A percentile compares a stretch with the other conserved stretches of the same genome.
These are phyloP conservation scores for Oryctes rhinoceros DNA, from an alignment of 1,140 invertebrate genomes.

Conservation along the genomic window DNA sequence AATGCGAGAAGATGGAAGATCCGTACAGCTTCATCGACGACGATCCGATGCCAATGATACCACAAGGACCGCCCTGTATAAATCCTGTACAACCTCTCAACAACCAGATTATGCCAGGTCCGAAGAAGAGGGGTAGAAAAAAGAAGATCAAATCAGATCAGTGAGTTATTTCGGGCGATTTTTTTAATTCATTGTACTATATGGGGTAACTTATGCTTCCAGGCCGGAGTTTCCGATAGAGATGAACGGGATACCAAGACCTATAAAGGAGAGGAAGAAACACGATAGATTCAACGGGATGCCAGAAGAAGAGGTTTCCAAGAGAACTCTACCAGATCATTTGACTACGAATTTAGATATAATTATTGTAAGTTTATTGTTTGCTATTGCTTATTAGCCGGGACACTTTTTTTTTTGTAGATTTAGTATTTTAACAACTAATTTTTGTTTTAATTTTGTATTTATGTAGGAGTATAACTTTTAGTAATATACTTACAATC, in stretches of 20 bases:
- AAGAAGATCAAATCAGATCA: conserved; percentile 76
- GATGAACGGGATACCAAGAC: conserved; percentile 68
- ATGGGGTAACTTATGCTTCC: conserved; percentile 40
- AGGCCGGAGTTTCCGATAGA: conserved; percentile 73
- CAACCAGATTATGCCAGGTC: conserved; percentile 69
- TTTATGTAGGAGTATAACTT: not conserved
- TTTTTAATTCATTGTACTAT: not conserved
- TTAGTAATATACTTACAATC: conserved; percentile 30
- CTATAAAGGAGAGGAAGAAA: conserved; percentile 90
- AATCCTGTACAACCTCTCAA: conserved; percentile 57
- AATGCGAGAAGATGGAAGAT: conserved; percentile 74
- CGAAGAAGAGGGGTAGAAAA: conserved; percentile 84
- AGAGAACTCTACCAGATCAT: conserved; percentile 92
- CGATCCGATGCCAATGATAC: conserved; percentile 67
- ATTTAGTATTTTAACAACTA: not conserved
- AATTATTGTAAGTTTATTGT: conserved; percentile 89
- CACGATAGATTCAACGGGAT: conserved; percentile 97
- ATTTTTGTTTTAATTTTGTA: conserved; percentile 32
- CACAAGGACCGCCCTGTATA: conserved; percentile 53
- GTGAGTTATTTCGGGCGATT: conserved; percentile 58
- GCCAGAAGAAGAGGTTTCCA: conserved; percentile 94
- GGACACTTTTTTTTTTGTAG: not conserved
- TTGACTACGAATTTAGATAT: conserved; percentile 93
- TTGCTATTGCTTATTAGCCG: not conserved
- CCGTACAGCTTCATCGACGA: conserved; percentile 86